A percentile compares a stretch with the other conserved stretches of the same genome.
phyloP scores from a whole-genome alignment of 2,113 vertebrate genomes.

The Rhegmatorhina hoffmannsi region DNA sequence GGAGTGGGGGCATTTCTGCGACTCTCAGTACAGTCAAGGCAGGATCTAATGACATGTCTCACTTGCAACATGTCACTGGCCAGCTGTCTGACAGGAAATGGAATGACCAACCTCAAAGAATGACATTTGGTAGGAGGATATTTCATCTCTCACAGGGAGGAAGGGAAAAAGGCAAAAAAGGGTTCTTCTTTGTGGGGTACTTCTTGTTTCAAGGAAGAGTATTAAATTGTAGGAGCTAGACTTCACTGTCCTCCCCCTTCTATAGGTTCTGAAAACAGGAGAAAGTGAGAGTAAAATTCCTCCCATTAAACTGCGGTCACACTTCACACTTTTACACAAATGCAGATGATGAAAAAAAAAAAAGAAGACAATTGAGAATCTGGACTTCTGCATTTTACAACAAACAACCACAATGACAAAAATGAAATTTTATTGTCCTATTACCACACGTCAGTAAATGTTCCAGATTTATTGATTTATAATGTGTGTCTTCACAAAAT shows the following conservation, averaged over 20 bases:
- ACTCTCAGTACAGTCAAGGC: background rate
- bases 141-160: background rate
- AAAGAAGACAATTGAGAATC: slow-evolving; percentile 46
- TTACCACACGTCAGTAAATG: slow-evolving; percentile 25
- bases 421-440: slow-evolving; percentile 33
- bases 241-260: background rate
- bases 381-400: slow-evolving; percentile 32
- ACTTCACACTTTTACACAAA: slow-evolving; percentile 55
- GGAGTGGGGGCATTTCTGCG: background rate
- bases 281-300: slow-evolving; percentile 49
- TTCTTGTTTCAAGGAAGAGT: background rate
- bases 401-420: slow-evolving; percentile 40
- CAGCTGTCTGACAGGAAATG: slow-evolving; percentile 14
- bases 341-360: background rate
- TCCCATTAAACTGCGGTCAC: slow-evolving; percentile 30
- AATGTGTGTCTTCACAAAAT: background rate
- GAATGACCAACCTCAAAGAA: slow-evolving; percentile 8
- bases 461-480: slow-evolving; percentile 36
- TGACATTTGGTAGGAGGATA: background rate
- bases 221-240: background rate
- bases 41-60: background rate
- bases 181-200: background rate
- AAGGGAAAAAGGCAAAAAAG: background rate
- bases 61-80: background rate
- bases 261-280: background rate